Evolutionary conservation across 2,888 invertebrate species (phyloP).

Genomic region (Uloborus plumipes): DNA sequence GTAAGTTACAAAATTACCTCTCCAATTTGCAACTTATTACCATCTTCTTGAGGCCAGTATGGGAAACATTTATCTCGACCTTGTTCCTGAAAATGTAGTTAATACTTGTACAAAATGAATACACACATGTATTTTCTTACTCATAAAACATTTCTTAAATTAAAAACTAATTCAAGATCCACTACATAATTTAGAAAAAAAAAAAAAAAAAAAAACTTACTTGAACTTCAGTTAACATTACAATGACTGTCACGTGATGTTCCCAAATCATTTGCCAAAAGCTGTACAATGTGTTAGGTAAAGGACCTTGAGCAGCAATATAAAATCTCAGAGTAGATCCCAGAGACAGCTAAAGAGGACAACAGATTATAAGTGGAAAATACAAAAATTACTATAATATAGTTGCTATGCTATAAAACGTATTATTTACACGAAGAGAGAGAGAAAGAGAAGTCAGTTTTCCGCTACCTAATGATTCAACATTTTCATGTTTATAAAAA

Average conservation of each 20-base stretch:
- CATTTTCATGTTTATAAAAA: no score
- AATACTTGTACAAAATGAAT: no score
- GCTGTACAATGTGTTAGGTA: constrained; percentile 76
- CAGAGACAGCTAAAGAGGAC: constrained; percentile 32
- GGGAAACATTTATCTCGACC: constrained; percentile 72
- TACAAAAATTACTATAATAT: no score
- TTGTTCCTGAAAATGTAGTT: constrained; percentile 69
- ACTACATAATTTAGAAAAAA: no score
- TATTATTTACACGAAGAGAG: no score
- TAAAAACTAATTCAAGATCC: no score
- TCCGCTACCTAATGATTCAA: no score
- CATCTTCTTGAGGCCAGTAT: constrained; percentile 73
- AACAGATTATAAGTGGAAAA: not conserved
- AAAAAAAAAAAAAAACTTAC: constrained; percentile 68
- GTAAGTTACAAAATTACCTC: constrained; percentile 68
- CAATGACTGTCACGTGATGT: constrained; percentile 85
- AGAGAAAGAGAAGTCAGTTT: no score
- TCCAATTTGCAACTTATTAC: constrained; percentile 70
- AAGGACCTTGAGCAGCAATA: constrained; percentile 82
- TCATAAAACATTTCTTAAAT: no score
- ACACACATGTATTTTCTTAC: no score
- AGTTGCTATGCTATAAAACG: no score
- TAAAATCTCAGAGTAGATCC: constrained; percentile 73
- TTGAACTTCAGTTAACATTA: constrained; percentile 79
- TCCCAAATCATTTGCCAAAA: constrained; percentile 95